phyloP scores from a whole-genome alignment of 2,113 vertebrate genomes.

The Pantherophis guttatus region DNA sequence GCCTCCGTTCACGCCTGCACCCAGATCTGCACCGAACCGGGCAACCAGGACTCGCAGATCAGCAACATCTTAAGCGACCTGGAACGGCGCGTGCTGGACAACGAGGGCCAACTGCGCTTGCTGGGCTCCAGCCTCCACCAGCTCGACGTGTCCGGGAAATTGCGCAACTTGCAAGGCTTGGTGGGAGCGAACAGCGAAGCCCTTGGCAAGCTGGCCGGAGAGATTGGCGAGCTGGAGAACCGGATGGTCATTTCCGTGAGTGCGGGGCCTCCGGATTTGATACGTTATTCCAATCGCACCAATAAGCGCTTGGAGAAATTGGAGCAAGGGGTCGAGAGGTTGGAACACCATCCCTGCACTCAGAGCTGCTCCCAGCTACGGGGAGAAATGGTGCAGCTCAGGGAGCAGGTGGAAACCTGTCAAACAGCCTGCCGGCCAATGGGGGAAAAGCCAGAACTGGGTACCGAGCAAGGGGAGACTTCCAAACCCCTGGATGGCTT shows the following conservation, averaged over 20 bases:
- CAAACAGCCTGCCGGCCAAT: slow-evolving; percentile 46
- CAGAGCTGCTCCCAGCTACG: slow-evolving; percentile 77
- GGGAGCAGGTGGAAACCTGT: slow-evolving; percentile 78
- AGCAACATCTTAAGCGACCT: slow-evolving; percentile 74
- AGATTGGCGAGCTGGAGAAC: slow-evolving; percentile 64
- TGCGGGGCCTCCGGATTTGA: slow-evolving; percentile 63
- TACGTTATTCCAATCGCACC: slow-evolving; percentile 71
- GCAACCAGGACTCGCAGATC: slow-evolving; percentile 52
- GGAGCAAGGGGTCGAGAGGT: slow-evolving; percentile 60
- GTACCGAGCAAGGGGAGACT: slow-evolving; percentile 24
- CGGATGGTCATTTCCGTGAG: slow-evolving; percentile 60
- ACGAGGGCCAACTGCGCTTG: slow-evolving; percentile 70
- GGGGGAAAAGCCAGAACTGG: slow-evolving; percentile 53
- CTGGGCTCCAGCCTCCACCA: slow-evolving; percentile 73
- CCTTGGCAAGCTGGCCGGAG: slow-evolving; percentile 56
- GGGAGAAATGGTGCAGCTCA: slow-evolving; percentile 77
- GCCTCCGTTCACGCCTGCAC: slow-evolving; percentile 69
- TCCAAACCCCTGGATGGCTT: slow-evolving; percentile 78
- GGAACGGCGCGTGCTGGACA: slow-evolving; percentile 73
- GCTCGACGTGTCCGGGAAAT: slow-evolving; percentile 73
- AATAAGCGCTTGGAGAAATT: slow-evolving; percentile 60
- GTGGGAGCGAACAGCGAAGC: slow-evolving; percentile 4
- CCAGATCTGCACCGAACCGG: slow-evolving; percentile 62
- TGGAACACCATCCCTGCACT: slow-evolving; percentile 64
- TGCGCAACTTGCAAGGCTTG: slow-evolving; percentile 64